Conservation (phyloP, 2,797 vertebrate genomes). For the Eulemur mongoz region DNA sequence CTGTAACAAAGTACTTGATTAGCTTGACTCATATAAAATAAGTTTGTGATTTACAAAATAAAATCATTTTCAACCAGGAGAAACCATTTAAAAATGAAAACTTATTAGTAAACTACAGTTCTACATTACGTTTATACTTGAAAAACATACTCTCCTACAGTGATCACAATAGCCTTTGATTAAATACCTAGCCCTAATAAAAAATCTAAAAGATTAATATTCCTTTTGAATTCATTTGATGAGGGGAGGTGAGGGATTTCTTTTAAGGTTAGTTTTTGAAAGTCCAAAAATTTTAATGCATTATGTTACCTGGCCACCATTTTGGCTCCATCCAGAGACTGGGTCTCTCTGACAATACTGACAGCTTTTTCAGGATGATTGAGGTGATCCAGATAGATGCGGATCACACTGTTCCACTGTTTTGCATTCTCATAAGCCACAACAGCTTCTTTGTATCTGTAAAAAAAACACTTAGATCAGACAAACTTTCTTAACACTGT, state of each 20-base stretch:
- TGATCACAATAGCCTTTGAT: neutral
- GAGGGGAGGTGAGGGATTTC: neutral
- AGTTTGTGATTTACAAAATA: neutral
- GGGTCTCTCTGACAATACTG: slow-evolving; percentile 93
- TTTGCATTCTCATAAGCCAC: slow-evolving; percentile 94
- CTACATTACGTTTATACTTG: neutral
- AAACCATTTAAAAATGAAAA: neutral
- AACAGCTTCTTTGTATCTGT: slow-evolving; percentile 94
- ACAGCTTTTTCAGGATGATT: slow-evolving; percentile 97
- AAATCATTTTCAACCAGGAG: neutral
- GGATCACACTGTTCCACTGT: slow-evolving; percentile 96
- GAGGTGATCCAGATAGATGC: slow-evolving; percentile 95
- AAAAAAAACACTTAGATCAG: neutral
- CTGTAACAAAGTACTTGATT: slow-evolving; percentile 80
- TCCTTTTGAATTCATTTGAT: neutral
- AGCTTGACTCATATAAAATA: neutral
- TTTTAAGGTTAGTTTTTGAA: neutral
- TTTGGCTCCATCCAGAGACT: slow-evolving; percentile 97
- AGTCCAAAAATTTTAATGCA: neutral
- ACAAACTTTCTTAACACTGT: neutral
- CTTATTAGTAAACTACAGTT: neutral
- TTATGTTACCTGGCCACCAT: slow-evolving; percentile 95
- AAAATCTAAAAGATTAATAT: neutral
- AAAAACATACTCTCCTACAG: neutral
- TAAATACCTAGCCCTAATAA: neutral